Evolutionary conservation across 2,113 vertebrate species (phyloP).

Genomic region (Holacanthus passer): DNA sequence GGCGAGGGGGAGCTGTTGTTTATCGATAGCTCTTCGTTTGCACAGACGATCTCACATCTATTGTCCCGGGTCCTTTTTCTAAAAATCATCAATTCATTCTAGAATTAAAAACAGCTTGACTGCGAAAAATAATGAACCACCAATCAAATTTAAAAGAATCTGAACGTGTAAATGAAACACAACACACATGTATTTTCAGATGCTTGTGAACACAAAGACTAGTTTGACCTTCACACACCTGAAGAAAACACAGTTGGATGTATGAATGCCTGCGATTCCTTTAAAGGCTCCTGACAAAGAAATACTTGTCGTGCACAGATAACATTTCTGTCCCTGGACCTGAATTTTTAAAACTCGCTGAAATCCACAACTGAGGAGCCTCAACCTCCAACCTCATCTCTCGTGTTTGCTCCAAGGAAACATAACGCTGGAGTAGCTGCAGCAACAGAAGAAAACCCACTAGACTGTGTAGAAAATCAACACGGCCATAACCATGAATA

Average conservation of each 20-base stretch:
- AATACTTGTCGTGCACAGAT: constrained; percentile 17
- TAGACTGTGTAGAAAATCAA: constrained; percentile 54
- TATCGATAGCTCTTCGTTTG: constrained; percentile 36
- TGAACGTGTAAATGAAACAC: constrained; percentile 11
- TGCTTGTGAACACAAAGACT: constrained; percentile 4
- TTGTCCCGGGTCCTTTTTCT: constrained; percentile 16
- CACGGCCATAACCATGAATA: constrained; percentile 36
- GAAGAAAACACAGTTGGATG: constrained; percentile 20
- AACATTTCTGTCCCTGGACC: constrained; percentile 31
- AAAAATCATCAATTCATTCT: neutral
- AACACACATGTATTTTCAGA: constrained; percentile 22
- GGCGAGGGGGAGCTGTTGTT: constrained; percentile 51
- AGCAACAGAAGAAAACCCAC: constrained; percentile 54
- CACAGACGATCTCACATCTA: neutral
- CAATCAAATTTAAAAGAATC: neutral
- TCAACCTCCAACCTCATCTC: constrained; percentile 52
- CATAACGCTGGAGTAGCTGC: constrained; percentile 22
- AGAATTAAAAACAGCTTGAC: constrained; percentile 2
- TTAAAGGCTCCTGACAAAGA: constrained; percentile 59
- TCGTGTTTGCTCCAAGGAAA: constrained; percentile 49
- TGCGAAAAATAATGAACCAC: constrained; percentile 53
- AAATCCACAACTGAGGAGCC: constrained; percentile 35
- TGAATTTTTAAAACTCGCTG: constrained; percentile 27
- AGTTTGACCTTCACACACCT: constrained; percentile 55
- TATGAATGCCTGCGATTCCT: constrained; percentile 53